These are phyloP conservation scores for Netelia fuscicornis DNA, from an alignment of 2,888 invertebrate species.

Conservation along the genomic window DNA sequence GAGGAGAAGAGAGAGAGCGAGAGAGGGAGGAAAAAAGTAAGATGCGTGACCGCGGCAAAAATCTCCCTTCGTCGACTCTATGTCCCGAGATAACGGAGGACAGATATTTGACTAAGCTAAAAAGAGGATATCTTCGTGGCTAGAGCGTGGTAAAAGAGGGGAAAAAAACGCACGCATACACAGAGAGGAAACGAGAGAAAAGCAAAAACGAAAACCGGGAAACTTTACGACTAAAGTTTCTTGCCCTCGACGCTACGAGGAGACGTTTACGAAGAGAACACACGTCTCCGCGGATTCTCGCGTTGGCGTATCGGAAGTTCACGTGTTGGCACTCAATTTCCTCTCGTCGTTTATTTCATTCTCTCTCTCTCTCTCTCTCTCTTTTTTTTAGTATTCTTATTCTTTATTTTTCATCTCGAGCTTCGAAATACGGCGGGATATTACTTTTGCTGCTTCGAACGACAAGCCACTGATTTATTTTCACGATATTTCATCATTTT, in stretches of 20 bases:
- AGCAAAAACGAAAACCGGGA: conserved; percentile 47
- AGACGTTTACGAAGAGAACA: conserved; percentile 16
- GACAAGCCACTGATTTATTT: too few species aligned
- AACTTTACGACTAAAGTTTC: conserved; percentile 65
- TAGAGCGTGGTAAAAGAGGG: conserved; percentile 27
- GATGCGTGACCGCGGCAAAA: conserved; percentile 53
- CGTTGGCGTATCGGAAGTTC: conserved; percentile 49
- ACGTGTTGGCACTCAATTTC: conserved; percentile 60
- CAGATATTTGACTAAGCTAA: conserved; percentile 32
- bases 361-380: not conserved
- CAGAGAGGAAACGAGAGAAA: conserved; percentile 35
- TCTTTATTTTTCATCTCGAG: conserved; percentile 3
- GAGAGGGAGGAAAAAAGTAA: not conserved
- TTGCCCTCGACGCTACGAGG: conserved; percentile 36
- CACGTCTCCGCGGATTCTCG: conserved; percentile 46
- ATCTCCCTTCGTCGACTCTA: conserved; percentile 44
- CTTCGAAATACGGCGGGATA: conserved; percentile 18
- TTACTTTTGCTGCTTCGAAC: conserved; percentile 18
- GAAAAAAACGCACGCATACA: not conserved
- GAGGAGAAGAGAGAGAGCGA: not conserved
- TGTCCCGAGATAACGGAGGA: conserved; percentile 45
- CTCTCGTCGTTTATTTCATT: not conserved
- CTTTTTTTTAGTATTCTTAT: not conserved
- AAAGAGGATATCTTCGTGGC: conserved; percentile 15
- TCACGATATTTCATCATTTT: too few species aligned